Conservation (phyloP, 2,888 invertebrate species). For the Euzophera pinguis region DNA sequence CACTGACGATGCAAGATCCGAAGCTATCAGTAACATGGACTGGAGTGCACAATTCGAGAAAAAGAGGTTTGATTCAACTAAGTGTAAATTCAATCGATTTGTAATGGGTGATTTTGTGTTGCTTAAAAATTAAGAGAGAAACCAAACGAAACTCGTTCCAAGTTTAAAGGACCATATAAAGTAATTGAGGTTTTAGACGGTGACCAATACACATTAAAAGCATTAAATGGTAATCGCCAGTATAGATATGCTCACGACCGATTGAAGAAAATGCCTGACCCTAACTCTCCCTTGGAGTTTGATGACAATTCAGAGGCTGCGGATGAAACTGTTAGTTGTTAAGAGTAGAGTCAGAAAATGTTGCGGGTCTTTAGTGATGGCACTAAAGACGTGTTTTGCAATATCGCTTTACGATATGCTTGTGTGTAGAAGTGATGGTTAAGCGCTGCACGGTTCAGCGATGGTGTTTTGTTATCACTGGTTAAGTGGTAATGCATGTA, state of each 20-base stretch:
- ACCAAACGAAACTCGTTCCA: neutral
- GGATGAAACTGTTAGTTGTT: neutral
- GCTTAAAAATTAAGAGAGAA: neutral
- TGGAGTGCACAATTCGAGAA: neutral
- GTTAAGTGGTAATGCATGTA: too few relatives aligned
- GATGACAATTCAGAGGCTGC: neutral
- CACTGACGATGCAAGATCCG: neutral
- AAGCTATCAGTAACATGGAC: neutral
- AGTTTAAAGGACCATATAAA: neutral
- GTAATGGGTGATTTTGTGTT: neutral
- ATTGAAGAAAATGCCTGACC: neutral
- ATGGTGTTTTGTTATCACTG: too few relatives aligned
- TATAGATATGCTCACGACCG: neutral
- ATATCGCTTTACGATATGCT: neutral
- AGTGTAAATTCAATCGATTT: neutral
- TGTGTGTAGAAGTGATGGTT: too few relatives aligned
- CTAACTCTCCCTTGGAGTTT: neutral
- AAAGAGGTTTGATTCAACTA: neutral
- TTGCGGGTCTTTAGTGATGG: neutral
- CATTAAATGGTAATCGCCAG: neutral
- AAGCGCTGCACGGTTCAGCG: too few relatives aligned
- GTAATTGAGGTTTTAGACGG: neutral
- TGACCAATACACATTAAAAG: neutral
- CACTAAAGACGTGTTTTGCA: neutral
- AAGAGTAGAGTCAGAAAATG: neutral